phyloP scores from a whole-genome alignment of 2,113 vertebrate species.

The Eptesicus fuscus region DNA sequence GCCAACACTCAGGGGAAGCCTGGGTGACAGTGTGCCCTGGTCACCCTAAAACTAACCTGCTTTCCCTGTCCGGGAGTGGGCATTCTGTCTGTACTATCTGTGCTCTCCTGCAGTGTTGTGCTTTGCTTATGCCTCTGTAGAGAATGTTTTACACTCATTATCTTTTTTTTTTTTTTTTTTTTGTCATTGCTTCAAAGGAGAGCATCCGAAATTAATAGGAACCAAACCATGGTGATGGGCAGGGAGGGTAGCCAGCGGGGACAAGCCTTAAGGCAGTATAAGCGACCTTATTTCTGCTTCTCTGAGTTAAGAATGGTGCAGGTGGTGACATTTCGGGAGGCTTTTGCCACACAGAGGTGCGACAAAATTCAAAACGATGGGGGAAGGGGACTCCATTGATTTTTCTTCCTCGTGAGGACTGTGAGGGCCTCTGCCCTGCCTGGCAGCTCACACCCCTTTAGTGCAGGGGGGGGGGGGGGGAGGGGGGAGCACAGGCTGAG shows the following conservation, averaged over 20 bases:
- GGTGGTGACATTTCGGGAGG: not conserved
- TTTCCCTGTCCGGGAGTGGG: not conserved
- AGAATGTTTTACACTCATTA: not conserved
- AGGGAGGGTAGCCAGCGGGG: conserved; percentile 22
- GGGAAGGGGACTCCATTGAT: not conserved
- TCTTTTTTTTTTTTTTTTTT: not conserved
- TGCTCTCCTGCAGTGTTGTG: conserved; percentile 32
- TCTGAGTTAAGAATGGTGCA: conserved; percentile 62
- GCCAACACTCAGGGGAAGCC: not conserved
- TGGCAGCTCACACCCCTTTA: not conserved
- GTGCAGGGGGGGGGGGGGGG: not conserved
- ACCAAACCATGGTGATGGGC: conserved; percentile 53
- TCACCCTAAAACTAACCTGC: not conserved
- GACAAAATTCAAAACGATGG: not conserved
- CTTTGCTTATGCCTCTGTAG: conserved; percentile 50
- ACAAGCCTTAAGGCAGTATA: conserved; percentile 36
- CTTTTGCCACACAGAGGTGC: conserved; percentile 2
- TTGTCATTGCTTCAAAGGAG: conserved; percentile 54
- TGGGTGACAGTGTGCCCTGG: not conserved
- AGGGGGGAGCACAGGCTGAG: not conserved
- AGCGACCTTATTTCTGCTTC: conserved; percentile 59
- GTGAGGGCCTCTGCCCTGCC: not conserved
- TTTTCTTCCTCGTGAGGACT: not conserved
- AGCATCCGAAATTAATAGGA: conserved; percentile 57
- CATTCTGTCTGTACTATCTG: not conserved